Evolutionary conservation across 2,888 invertebrate species (phyloP), one percentile per base, ranked within the genome.

Genomic region (Lottia gigantea): DNA sequence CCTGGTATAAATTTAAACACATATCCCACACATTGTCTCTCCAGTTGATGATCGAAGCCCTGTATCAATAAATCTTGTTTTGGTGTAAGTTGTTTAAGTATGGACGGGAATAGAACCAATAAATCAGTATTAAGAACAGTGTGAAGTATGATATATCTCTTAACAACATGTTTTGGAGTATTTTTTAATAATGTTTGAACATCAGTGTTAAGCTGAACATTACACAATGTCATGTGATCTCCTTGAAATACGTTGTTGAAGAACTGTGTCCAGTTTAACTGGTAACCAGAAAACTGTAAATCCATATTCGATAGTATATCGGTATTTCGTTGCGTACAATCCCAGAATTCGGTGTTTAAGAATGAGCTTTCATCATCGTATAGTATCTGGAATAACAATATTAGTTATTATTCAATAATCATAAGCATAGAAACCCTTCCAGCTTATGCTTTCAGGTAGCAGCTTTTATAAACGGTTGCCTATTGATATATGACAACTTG

Each of bases 71-170:
- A n/a, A 49, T 64, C 61, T 61, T 40, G 61, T 40, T 16, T 64
- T 64, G 19, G 26, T 71, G 67, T 46, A 26, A 45, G 8, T 47
- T 46, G 16, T 46, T 74, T 70, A 14, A 62, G 72, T 64, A 71
- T 71, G 19, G 62, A 65, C 15, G 78, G 76, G 40, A 78, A 71
- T 2, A 80, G 63, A 8, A 74, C 19, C 62, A 75, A 80, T 68
- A 82, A 67, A 62, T 80, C 80, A 46, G 78, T 80, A 66, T 80
- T 74, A 0, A 75, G 70, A 1, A 82, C 72, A 6, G 78, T 74
- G 67, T 77, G 75, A 16, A 78, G 74, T 31, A 82, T 76, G 46
- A 78, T 71, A 65, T 78, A 82, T 66, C 76, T 78, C 66, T 79
- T 76, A 1, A 82, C 46, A 15, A 69, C n/a, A 25, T 66, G 47